Percentiles rank a stretch among this genome's conserved stretches.
Evolutionary conservation across 2,797 vertebrate genomes (phyloP).

Genomic region (Borostomias antarcticus): DNA sequence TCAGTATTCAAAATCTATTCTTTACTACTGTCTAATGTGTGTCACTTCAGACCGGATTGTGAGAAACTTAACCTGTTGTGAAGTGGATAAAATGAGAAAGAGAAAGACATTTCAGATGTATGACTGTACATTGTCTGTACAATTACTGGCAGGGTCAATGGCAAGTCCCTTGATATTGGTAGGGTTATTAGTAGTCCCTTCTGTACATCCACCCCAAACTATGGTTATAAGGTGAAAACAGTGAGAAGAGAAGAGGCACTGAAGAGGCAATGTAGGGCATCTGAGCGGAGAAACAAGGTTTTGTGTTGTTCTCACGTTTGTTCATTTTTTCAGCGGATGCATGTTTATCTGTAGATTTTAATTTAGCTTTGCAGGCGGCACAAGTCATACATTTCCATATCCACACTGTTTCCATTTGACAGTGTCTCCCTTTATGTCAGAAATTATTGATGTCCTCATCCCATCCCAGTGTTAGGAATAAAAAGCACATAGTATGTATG

Average conservation of each 20-base stretch:
- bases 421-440: conserved; percentile 27
- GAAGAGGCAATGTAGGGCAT: neutral
- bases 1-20: neutral
- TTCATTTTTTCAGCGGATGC: conserved; percentile 3
- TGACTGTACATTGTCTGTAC: too few species aligned
- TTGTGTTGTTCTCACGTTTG: neutral
- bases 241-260: neutral
- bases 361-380: conserved; percentile 32
- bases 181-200: too few species aligned
- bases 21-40: neutral
- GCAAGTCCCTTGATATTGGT: too few species aligned
- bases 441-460: conserved; percentile 37
- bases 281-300: neutral
- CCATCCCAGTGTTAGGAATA: conserved; percentile 30
- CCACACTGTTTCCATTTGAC: neutral
- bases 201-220: neutral
- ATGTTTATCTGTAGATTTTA: conserved; percentile 8
- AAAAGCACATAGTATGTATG: neutral
- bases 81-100: too few species aligned
- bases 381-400: conserved; percentile 19
- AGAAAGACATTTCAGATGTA: too few species aligned
- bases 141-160: too few species aligned
- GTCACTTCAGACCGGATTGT: too few species aligned
- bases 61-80: too few species aligned
- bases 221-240: neutral